Evolutionary conservation across 2,113 vertebrate genomes (phyloP).

Genomic region (Pelvicachromis taeniatus): DNA sequence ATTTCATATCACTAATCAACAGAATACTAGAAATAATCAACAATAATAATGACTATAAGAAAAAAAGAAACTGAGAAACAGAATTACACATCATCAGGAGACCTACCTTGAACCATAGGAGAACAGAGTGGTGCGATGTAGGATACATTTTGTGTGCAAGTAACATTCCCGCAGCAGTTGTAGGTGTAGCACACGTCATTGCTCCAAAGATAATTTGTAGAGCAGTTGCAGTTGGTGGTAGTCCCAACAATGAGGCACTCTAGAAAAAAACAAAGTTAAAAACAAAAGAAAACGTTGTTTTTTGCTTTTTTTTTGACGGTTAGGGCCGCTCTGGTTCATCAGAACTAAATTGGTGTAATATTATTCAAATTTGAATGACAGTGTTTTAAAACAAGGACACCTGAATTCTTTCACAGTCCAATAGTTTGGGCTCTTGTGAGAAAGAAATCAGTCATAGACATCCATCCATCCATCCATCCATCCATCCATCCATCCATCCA

Average conservation of each 20-base stretch:
- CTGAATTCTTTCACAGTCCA: not conserved
- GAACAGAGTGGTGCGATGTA: constrained; percentile 40
- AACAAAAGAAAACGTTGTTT: not conserved
- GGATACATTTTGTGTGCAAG: constrained; percentile 40
- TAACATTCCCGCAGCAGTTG: constrained; percentile 26
- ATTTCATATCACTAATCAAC: not conserved
- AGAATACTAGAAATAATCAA: not conserved
- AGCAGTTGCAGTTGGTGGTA: constrained; percentile 42
- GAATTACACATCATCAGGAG: not conserved
- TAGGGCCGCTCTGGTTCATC: not conserved
- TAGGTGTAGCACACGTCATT: constrained; percentile 41
- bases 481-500: no score
- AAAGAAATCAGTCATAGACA: no score
- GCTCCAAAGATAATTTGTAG: constrained; percentile 42
- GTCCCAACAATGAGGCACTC: constrained; percentile 50
- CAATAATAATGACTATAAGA: not conserved
- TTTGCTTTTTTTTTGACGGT: not conserved
- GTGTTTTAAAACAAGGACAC: no score
- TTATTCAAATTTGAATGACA: no score
- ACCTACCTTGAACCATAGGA: constrained; percentile 36
- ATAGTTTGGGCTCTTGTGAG: no score
- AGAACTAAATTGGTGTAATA: not conserved
- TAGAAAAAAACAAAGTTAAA: not conserved
- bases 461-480: no score
- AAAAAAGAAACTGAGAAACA: not conserved